Evolutionary conservation across 2,797 vertebrate species (phyloP).

Genomic region (Distichodus sexfasciatus): DNA sequence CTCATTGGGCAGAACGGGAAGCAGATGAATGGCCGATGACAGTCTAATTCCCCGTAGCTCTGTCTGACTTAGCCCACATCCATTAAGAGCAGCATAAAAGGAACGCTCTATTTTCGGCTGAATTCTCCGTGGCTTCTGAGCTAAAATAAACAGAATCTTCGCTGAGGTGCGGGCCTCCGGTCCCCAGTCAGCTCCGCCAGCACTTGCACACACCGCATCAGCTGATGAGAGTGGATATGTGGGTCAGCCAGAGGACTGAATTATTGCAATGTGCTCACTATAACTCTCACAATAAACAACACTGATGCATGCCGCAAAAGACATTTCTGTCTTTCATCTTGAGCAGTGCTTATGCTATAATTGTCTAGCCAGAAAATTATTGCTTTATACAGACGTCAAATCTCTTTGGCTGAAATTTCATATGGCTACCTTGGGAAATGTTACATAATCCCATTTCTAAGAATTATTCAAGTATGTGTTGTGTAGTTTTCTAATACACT

Average conservation of each 20-base stretch:
- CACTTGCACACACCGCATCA: conserved; percentile 30
- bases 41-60: conserved; percentile 19
- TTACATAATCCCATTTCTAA: too few species aligned
- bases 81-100: conserved; percentile 34
- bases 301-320: neutral
- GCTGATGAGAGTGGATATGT: conserved; percentile 44
- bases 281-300: conserved; percentile 37
- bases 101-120: conserved; percentile 43
- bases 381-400: too few species aligned
- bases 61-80: conserved; percentile 27
- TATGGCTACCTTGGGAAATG: too few species aligned
- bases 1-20: conserved; percentile 14
- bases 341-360: too few species aligned
- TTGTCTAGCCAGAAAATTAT: too few species aligned
- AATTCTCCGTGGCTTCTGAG: conserved; percentile 39
- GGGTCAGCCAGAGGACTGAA: conserved; percentile 44
- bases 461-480: too few species aligned
- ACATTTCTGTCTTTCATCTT: neutral
- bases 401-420: too few species aligned
- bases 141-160: conserved; percentile 37
- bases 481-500: too few species aligned
- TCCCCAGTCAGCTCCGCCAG: conserved; percentile 9
- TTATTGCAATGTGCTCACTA: conserved; percentile 19
- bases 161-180: conserved; percentile 30
- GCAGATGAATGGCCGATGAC: conserved; percentile 18